Conservation (phyloP, 2,113 vertebrate species). For the Chelonoidis abingdonii region DNA sequence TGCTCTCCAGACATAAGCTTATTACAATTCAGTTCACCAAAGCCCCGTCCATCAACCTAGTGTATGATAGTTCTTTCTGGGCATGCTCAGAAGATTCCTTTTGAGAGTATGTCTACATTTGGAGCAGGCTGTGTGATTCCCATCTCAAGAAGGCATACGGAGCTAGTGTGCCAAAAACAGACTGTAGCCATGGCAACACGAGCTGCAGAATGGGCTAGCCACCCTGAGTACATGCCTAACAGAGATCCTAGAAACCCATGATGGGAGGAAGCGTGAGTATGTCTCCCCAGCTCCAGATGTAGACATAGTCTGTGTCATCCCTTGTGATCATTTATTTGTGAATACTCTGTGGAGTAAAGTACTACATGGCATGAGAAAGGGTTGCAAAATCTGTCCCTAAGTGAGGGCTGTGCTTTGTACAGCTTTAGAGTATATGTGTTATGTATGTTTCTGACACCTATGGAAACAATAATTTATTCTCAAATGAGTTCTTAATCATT, state of each 20-base stretch:
- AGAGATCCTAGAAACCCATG: not conserved
- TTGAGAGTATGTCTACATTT: not conserved
- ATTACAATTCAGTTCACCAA: not conserved
- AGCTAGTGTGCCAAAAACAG: not conserved
- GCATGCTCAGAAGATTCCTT: rapidly evolving
- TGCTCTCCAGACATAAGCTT: not conserved
- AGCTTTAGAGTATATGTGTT: not conserved
- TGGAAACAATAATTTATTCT: not conserved
- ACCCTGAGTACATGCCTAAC: not conserved
- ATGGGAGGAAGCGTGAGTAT: not conserved
- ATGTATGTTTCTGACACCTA: not conserved
- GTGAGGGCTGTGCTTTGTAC: not conserved
- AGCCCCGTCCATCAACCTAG: not conserved
- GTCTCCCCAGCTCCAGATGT: not conserved
- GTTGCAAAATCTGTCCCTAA: not conserved
- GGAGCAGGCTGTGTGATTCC: not conserved
- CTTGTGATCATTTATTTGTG: not conserved
- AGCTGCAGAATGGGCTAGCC: not conserved
- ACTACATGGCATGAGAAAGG: not conserved
- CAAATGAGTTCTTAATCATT: not conserved
- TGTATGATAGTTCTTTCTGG: not conserved
- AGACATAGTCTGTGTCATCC: not conserved
- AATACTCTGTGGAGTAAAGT: not conserved
- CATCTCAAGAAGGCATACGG: not conserved
- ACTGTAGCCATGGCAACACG: not conserved